Base-by-base conservation (phyloP, 1,140 invertebrate species). In the Drosophila auraria region DNA sequence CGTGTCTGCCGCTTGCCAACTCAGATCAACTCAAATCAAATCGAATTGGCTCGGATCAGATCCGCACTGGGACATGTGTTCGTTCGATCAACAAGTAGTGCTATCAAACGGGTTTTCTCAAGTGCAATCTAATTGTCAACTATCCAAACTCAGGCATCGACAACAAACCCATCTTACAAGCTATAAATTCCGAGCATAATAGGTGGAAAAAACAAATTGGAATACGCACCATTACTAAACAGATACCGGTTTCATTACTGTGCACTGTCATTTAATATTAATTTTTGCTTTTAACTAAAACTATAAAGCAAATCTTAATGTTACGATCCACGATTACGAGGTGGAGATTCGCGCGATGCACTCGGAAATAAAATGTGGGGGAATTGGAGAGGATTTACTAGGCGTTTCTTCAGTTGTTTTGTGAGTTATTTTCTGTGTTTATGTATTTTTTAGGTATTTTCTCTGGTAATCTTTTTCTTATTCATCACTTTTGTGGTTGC, bases 231-330 rank as follows among this genome's bases (percentile, higher is more conserved):
- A 92, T 92, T 91, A 92, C 91, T 92, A 92, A 92, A 92, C 91
- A 92, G 83, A 92, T 90, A 92, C 91, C 91, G 89, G 77, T 92
- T 82, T 92, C 91, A 92, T 92, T 92, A 92, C 91, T 92, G 91
- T 92, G 91, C 91, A 92, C 91, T 92, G 91, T 92, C 91, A 92
- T 92, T 92, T 92, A 92, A 92, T 89, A 90, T 84, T 25, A 66
- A 72, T 84, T 84, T 79, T 53, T 79, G 66, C 50, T 89, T 81
- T 78, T 60, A 81, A 89, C 50, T 90, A 36, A 69, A 84, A 89
- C 78, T 90, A 71, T 74, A 81, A 87, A 81, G 80, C 65, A 75
- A 71, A 74, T 71, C 65, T 78, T 58, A 51, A 79, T 69, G 47
- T 60, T 64, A 53, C 73, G 68, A 72, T 78, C 61, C 63, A 70